phyloP scores from a whole-genome alignment of 1,140 invertebrate species.

The Hormaphis cornu region DNA sequence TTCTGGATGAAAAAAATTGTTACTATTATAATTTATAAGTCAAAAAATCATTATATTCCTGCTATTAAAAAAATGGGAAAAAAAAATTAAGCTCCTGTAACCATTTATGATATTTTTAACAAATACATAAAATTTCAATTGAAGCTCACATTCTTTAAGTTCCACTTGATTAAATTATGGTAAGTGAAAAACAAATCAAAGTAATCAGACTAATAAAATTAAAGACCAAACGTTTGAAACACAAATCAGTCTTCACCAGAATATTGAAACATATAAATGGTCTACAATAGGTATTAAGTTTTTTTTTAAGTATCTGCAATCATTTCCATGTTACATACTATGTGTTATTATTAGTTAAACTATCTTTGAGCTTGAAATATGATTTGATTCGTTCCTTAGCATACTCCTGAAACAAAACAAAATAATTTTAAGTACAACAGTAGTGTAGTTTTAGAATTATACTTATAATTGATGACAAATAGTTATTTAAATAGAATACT shows the following conservation, averaged over 20 bases:
- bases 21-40: not conserved
- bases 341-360: conserved; percentile 34
- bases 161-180: not conserved
- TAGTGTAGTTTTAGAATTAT: no score
- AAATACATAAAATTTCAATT: not conserved
- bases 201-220: conserved; percentile 18
- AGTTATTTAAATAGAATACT: no score
- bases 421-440: not conserved
- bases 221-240: conserved; percentile 18
- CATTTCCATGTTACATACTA: not conserved
- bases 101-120: not conserved
- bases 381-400: conserved; percentile 37
- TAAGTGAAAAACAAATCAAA: conserved; percentile 4
- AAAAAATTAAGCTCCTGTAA: not conserved
- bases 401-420: conserved; percentile 38
- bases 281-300: not conserved
- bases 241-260: conserved; percentile 20
- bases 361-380: conserved; percentile 38
- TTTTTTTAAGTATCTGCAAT: conserved; percentile 8
- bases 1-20: not conserved
- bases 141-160: not conserved
- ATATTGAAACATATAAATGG: conserved; percentile 23
- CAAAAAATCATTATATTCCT: not conserved
- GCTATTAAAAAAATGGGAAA: not conserved
- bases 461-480: no score